phyloP scores from a whole-genome alignment of 2,888 invertebrate genomes.

The Tridacna crocea region DNA sequence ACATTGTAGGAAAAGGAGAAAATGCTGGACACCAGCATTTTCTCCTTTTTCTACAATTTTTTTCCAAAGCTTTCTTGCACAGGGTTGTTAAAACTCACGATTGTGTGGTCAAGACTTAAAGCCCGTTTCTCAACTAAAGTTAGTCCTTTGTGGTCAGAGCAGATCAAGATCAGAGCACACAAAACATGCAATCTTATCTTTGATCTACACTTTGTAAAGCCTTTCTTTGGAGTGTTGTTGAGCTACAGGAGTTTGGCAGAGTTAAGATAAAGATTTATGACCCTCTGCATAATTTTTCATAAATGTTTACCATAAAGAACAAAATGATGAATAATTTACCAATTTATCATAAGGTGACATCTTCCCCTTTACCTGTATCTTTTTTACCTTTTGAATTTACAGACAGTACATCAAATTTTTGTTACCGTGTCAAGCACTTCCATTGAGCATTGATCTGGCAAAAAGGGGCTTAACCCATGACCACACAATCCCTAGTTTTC shows the following conservation, averaged over 20 bases:
- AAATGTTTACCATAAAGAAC: background rate
- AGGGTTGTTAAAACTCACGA: background rate
- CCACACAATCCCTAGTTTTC: too few relatives aligned
- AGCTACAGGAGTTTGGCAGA: background rate
- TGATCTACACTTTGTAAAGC: too few relatives aligned
- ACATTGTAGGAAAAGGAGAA: background rate
- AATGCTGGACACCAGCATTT: background rate
- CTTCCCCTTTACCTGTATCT: background rate
- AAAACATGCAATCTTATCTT: background rate
- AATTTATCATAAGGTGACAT: conserved; percentile 9
- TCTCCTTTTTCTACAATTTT: background rate
- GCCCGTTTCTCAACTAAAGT: too few relatives aligned
- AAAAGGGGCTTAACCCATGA: too few relatives aligned
- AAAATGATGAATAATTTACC: conserved; percentile 17
- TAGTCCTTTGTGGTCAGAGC: too few relatives aligned
- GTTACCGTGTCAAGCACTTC: too few relatives aligned
- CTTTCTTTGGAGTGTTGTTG: too few relatives aligned
- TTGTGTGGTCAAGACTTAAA: too few relatives aligned
- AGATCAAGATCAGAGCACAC: too few relatives aligned
- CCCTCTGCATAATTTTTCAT: conserved; percentile 12
- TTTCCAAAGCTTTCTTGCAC: background rate
- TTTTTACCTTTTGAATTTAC: too few relatives aligned
- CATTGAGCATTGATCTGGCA: too few relatives aligned
- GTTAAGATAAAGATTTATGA: background rate
- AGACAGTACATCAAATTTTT: too few relatives aligned